A percentile compares a stretch with the other conserved stretches of the same genome.
These are phyloP conservation scores for Agapostemon virescens DNA, from an alignment of 2,888 invertebrate species.

Conservation along the genomic window DNA sequence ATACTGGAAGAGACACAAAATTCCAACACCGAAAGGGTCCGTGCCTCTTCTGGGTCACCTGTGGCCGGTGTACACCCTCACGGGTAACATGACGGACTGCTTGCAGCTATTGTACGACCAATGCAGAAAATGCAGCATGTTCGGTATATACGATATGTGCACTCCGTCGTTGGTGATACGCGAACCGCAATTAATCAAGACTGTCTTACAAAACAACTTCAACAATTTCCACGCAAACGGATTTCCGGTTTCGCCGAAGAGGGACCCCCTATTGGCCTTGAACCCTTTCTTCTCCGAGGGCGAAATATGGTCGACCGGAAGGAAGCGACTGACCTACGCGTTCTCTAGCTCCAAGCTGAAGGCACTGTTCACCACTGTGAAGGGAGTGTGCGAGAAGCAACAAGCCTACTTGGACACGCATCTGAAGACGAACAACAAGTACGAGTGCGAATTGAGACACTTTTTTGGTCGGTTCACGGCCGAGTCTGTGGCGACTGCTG, in stretches of 20 bases:
- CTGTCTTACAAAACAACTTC: slow-evolving; percentile 68
- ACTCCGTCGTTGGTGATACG: slow-evolving; percentile 25
- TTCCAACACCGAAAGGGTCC: slow-evolving; percentile 47
- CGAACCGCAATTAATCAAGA: slow-evolving; percentile 71
- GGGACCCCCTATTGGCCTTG: slow-evolving; percentile 65
- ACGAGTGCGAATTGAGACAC: slow-evolving; percentile 64
- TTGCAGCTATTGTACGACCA: slow-evolving; percentile 54
- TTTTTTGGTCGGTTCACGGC: slow-evolving; percentile 66
- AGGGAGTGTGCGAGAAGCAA: slow-evolving; percentile 64
- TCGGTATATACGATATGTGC: slow-evolving; percentile 59
- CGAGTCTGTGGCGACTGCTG: slow-evolving; percentile 68
- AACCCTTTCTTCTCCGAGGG: slow-evolving; percentile 72
- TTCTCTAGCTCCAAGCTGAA: slow-evolving; percentile 65
- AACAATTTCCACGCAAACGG: slow-evolving; percentile 68
- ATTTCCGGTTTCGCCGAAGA: slow-evolving; percentile 31
- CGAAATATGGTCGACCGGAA: slow-evolving; percentile 62
- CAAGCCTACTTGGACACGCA: slow-evolving; percentile 48
- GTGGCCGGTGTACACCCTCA: slow-evolving; percentile 40
- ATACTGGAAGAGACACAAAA: slow-evolving; percentile 60
- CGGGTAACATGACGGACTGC: slow-evolving; percentile 33
- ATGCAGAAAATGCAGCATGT: slow-evolving; percentile 61
- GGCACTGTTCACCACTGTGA: slow-evolving; percentile 65
- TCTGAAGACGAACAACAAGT: neutral
- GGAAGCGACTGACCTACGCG: slow-evolving; percentile 55
- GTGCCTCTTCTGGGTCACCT: slow-evolving; percentile 65